Evolutionary conservation across 2,888 invertebrate genomes (phyloP), one percentile per base, ranked within the genome.

Genomic region (Ichneumoninae sp.): DNA sequence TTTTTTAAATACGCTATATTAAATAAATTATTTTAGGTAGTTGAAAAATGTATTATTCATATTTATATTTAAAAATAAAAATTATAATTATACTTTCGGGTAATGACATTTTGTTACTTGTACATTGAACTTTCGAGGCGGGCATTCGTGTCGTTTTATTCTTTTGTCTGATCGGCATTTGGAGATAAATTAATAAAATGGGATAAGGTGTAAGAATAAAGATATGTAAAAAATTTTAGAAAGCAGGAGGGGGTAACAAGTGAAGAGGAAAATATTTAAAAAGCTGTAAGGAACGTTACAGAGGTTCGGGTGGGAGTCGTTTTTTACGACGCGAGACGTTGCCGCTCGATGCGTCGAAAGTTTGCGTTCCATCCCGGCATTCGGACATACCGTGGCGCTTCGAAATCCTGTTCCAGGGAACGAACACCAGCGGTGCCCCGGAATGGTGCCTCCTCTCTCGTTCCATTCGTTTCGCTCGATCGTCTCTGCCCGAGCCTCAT

Each of bases 391-490:
- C 54, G 36, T 76, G 80, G 76, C 50, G 62, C 84, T 84, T 74
- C 36, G 74, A 81, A 84, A 80, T 84, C 81, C 72, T 81, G 84
- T 84, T 81, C 47, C 65, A 57, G 19, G 69, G 78, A 80, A 54
- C 75, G 57, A 60, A 66, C 65, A 68, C 68, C 65, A 80, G 74
- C 81, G 80, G 22, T 50, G 60, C 74, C 79, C 44, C 26, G 71
- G 69, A 78, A 77, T 60, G 77, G 69, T 79, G 77, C 78, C 71
- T 72, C 78, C 68, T 72, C 72, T 30, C 69, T 82, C 84, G 82
- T 82, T 86, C 78, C 80, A 80, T 82, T 86, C 84, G 84, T 80
- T 86, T 82, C 80, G 82, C 86, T 84, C 84, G 80, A 86, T 86
- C 79, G 80, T 80, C 79, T 86, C 77, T 70, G 52, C 66, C 77